A percentile compares a stretch with the other conserved stretches of the same genome.
These are phyloP conservation scores for Cheirogaleus medius DNA, from an alignment of 2,113 vertebrate genomes.

Conservation along the genomic window DNA sequence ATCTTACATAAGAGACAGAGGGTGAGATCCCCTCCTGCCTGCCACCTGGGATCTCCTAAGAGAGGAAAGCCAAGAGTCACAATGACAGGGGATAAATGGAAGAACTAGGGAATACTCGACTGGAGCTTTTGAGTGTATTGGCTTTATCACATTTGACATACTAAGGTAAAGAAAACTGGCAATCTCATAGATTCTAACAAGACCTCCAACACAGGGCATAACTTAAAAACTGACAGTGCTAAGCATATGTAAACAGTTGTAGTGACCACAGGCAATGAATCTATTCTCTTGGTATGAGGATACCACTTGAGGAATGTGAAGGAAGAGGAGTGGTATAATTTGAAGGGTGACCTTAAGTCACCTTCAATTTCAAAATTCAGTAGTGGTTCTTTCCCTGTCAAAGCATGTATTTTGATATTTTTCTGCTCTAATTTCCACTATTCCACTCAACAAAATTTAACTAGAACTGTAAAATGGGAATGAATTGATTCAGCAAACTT, in stretches of 20 bases:
- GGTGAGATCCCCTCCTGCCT: not conserved
- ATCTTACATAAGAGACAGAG: not conserved
- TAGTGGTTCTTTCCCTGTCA: not conserved
- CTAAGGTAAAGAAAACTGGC: not conserved
- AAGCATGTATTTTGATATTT: not conserved
- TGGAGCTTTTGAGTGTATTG: not conserved
- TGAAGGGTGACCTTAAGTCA: not conserved
- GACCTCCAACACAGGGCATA: not conserved
- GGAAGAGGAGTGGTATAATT: not conserved
- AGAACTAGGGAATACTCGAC: not conserved
- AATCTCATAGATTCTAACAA: not conserved
- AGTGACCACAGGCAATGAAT: not conserved
- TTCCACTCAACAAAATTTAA: constrained; percentile 7
- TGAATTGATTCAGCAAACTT: not conserved
- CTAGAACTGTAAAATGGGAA: not conserved
- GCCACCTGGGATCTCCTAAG: not conserved
- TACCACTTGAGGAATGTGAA: not conserved
- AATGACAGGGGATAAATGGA: not conserved
- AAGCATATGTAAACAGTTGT: not conserved
- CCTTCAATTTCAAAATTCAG: constrained; percentile 14
- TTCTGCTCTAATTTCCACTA: not conserved
- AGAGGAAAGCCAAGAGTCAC: not conserved
- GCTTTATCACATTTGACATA: not conserved
- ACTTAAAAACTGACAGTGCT: constrained; percentile 4
- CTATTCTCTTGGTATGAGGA: not conserved